phyloP scores from a whole-genome alignment of 2,888 invertebrate species.

The Plutella xylostella region DNA sequence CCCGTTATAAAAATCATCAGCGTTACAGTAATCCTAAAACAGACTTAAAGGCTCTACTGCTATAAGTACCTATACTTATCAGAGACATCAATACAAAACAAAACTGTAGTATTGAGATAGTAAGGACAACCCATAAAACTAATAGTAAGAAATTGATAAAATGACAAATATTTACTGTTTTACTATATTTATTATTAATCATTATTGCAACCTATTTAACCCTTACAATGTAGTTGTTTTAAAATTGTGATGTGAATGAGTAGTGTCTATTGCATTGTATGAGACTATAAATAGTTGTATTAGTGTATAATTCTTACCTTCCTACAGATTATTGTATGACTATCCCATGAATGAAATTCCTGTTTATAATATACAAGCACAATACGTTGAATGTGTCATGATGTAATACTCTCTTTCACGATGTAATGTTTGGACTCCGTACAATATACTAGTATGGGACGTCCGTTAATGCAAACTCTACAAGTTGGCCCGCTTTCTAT shows the following conservation, averaged over 20 bases:
- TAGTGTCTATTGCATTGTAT: slow-evolving; percentile 6
- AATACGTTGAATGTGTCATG: background rate
- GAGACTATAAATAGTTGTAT: slow-evolving; percentile 21
- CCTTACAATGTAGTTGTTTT: slow-evolving; percentile 44
- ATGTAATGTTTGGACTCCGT: too few species aligned
- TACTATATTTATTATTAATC: slow-evolving; percentile 17
- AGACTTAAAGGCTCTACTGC: too few species aligned
- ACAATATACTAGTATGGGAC: too few species aligned
- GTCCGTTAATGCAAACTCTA: too few species aligned
- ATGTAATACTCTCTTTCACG: background rate
- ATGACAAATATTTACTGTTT: slow-evolving; percentile 22
- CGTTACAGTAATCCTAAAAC: too few species aligned
- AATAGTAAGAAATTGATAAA: slow-evolving; percentile 26
- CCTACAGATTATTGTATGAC: slow-evolving; percentile 28
- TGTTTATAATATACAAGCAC: background rate
- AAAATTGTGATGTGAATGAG: slow-evolving; percentile 23
- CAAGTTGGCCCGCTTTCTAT: too few species aligned
- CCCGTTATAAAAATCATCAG: too few species aligned
- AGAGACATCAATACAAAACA: too few species aligned
- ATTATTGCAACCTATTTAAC: slow-evolving; percentile 32
- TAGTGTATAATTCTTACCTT: slow-evolving; percentile 41
- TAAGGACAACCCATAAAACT: slow-evolving; percentile 18
- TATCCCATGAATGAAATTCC: background rate
- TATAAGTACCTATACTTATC: too few species aligned
- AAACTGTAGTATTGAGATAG: background rate